phyloP scores from a whole-genome alignment of 1,140 invertebrate species.

The Macrobrachium nipponense region DNA sequence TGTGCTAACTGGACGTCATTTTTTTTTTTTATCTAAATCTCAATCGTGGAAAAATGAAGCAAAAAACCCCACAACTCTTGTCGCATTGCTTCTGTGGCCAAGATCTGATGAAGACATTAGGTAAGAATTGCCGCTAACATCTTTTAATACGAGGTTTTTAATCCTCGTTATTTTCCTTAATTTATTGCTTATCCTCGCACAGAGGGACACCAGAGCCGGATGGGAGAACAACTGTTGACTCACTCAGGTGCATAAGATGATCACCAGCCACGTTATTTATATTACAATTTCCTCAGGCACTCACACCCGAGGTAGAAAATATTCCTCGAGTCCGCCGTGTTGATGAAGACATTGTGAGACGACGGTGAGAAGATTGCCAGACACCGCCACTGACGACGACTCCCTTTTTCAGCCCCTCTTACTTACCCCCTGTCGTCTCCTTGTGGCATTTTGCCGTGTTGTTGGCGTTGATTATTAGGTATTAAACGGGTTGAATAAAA shows the following conservation, averaged over 20 bases:
- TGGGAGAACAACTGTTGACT: too few species aligned
- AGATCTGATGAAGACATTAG: constrained; percentile 25
- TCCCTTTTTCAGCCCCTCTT: constrained; percentile 2
- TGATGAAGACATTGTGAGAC: constrained; percentile 57
- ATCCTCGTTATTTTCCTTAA: background rate
- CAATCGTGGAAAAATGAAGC: too few species aligned
- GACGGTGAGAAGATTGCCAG: constrained; percentile 25
- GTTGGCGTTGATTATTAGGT: constrained; percentile 18
- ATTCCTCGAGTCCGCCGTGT: constrained; percentile 36
- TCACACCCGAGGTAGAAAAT: constrained; percentile 11
- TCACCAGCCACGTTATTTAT: too few species aligned
- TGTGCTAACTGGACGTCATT: too few species aligned
- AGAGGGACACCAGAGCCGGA: too few species aligned
- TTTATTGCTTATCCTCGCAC: background rate
- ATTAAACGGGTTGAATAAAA: constrained; percentile 26
- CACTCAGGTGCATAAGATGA: too few species aligned
- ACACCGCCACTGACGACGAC: background rate
- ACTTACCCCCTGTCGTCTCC: constrained; percentile 1
- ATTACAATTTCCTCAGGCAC: background rate
- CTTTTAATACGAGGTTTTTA: constrained; percentile 12
- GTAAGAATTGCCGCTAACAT: constrained; percentile 18
- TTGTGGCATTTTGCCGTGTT: constrained; percentile 18
- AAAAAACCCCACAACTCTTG: background rate
- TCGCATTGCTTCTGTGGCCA: background rate
- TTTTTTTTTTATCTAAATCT: too few species aligned